Conservation (phyloP, 2,888 invertebrate genomes). For the Pachymerium ferrugineum region DNA sequence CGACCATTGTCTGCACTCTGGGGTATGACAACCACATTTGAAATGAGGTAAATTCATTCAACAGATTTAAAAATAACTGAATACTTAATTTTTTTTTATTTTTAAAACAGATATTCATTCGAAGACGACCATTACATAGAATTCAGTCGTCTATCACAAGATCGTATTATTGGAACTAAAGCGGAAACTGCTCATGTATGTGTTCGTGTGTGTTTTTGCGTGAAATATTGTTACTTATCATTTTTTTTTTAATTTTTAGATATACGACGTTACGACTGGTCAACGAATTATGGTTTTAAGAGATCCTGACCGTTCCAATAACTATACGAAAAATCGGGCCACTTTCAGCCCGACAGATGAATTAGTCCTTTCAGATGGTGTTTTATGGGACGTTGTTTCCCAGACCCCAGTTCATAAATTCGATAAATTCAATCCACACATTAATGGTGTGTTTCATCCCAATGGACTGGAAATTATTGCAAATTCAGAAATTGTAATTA, state of each 20-base stretch:
- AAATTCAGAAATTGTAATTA: slow-evolving; percentile 74
- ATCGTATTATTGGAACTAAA: slow-evolving; percentile 82
- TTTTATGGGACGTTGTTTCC: slow-evolving; percentile 84
- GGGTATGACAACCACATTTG: slow-evolving; percentile 47
- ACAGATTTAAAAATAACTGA: slow-evolving; percentile 37
- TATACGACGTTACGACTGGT: slow-evolving; percentile 84
- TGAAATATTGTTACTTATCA: not conserved
- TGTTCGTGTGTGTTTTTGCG: slow-evolving; percentile 35
- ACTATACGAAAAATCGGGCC: slow-evolving; percentile 87
- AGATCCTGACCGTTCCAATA: slow-evolving; percentile 74
- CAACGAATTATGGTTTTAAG: slow-evolving; percentile 65
- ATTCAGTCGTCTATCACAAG: slow-evolving; percentile 71
- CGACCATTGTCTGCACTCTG: slow-evolving; percentile 75
- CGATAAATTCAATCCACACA: slow-evolving; percentile 91
- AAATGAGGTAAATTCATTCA: slow-evolving; percentile 51
- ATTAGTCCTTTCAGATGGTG: slow-evolving; percentile 89
- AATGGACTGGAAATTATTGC: slow-evolving; percentile 93
- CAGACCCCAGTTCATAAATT: slow-evolving; percentile 88
- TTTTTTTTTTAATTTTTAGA: slow-evolving; percentile 47
- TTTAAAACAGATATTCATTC: slow-evolving; percentile 52
- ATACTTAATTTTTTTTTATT: slow-evolving; percentile 30
- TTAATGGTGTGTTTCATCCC: slow-evolving; percentile 94
- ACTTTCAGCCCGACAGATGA: slow-evolving; percentile 92
- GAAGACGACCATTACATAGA: slow-evolving; percentile 85
- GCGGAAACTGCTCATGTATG: slow-evolving; percentile 69